Evolutionary conservation across 2,113 vertebrate species (phyloP), one percentile per base, ranked within the genome.

Genomic region (Apteryx owenii): DNA sequence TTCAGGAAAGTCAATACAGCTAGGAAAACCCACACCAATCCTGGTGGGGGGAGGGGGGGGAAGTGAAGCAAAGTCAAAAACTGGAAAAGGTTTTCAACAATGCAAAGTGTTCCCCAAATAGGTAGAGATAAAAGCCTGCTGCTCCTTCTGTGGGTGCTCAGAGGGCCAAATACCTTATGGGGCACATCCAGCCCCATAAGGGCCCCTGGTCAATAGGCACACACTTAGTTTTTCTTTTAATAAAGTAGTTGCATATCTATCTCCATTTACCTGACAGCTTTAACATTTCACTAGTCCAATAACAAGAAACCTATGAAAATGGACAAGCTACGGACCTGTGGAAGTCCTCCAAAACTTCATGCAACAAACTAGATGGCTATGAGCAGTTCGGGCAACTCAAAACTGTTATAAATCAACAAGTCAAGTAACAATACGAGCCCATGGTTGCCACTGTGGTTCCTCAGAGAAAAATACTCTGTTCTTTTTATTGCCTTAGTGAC

Each of bases 361-460:
- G 28, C 21, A 51, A 56, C n/a, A 51, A 95, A 28, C 61, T 84
- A 60, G 65, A 64, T 56, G 31, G 33, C 83, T 82, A 46, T 1
- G 2, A 93, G 48, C 51, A 73, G 54, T 56, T 93, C 77, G 90
- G 66, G 76, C 50, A 91, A 82, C 64, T 89, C 62, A 75, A 72
- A 84, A 46, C 65, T 71, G 46, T 53, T 78, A 90, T 77, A 89
- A 93, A 96, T 92, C 78, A 94, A 70, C n/a, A 93, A 81, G 58
- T n/a, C 85, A 88, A 62, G 26, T 29, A 78, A 72, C 76, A 88
- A 83, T 61, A 70, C 23, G 79, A 82, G 83, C 33, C 66, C 58
- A 60, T 76, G 58, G 84, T 56, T 95, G 80, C 50, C 54, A 88
- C 79, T 0, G 0, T 0, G 1, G 65, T 31, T 95, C 50, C 71